Base-by-base conservation (phyloP, 2,113 vertebrate species). In the Elephas maximus region DNA sequence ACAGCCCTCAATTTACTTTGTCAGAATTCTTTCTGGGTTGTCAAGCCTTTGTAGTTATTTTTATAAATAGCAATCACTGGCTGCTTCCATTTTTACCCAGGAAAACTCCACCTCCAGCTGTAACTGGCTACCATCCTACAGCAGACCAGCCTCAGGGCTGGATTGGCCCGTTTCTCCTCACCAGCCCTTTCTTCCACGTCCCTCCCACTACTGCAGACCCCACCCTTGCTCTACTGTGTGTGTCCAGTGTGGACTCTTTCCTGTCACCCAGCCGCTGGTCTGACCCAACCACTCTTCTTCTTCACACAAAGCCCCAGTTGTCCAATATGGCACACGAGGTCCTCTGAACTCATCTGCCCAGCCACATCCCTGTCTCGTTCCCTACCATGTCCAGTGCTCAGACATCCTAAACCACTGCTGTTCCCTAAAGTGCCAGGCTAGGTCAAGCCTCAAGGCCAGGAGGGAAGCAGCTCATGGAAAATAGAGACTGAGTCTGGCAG, bases 21-120 rank as follows among this genome's bases (percentile, higher is more conserved):
- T 96, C 96, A 97, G 95, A 94, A 95, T 97, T 96, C 97, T 97
- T 94, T 88, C 96, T 71, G 96, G 93, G 94, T 92, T 97, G 97
- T 97, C 95, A 96, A 95, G 97, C 73, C 96, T 97, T 97, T 97
- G 97, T 98, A 98, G 95, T 95, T 98, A 98, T 96, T 97, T 97
- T 97, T 97, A 96, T 97, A 97, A 97, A 97, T 82, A 97, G 97
- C 96, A 74, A 88, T 96, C 48, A 1, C 95, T 96, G 94, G 88
- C 96, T 97, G 97, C 93, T 97, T 98, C 96, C 97, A 96, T 97
- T 98, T 97, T 98, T 97, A 97, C 92, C 67, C 92, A 63, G 92
- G 94, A 96, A 91, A 90, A 77, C 93, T 96, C 96, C 96, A 97
- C 95, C 90, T 97, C 95, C 57, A 33, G 73, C 84, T 92, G 84